phyloP scores from a whole-genome alignment of 2,888 invertebrate genomes.

The Clitarchus hookeri region DNA sequence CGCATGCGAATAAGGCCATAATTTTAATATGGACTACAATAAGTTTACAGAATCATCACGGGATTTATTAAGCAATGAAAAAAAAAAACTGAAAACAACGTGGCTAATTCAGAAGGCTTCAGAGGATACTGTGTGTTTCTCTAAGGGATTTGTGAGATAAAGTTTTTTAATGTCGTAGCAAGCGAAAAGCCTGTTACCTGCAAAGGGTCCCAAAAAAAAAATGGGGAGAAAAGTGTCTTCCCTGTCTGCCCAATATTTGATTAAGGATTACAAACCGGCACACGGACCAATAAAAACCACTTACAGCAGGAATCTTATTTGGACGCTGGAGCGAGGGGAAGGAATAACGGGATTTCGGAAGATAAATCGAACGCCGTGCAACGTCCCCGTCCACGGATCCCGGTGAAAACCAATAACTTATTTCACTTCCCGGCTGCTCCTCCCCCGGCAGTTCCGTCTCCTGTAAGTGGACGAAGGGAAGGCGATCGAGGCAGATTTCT shows the following conservation, averaged over 20 bases:
- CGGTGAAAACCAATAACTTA: background rate
- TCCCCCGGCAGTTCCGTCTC: background rate
- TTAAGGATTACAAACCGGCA: background rate
- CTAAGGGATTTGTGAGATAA: too few relatives aligned
- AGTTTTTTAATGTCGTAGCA: too few relatives aligned
- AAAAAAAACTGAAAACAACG: too few relatives aligned
- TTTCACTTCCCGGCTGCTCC: background rate
- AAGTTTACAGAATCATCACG: too few relatives aligned
- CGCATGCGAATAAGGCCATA: too few relatives aligned
- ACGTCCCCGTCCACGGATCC: background rate
- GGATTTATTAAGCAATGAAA: too few relatives aligned
- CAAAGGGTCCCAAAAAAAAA: background rate
- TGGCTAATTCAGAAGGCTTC: too few relatives aligned
- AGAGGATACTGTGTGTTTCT: too few relatives aligned
- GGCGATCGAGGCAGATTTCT: background rate
- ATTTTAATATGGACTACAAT: too few relatives aligned
- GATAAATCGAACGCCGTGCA: background rate
- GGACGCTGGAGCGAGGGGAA: background rate
- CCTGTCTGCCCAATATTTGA: background rate
- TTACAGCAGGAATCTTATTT: background rate
- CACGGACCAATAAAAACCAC: background rate
- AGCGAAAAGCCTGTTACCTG: too few relatives aligned
- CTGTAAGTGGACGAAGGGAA: background rate
- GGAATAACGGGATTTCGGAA: background rate
- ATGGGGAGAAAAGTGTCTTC: background rate